phyloP scores from a whole-genome alignment of 2,797 vertebrate genomes.

The Macropodus opercularis region DNA sequence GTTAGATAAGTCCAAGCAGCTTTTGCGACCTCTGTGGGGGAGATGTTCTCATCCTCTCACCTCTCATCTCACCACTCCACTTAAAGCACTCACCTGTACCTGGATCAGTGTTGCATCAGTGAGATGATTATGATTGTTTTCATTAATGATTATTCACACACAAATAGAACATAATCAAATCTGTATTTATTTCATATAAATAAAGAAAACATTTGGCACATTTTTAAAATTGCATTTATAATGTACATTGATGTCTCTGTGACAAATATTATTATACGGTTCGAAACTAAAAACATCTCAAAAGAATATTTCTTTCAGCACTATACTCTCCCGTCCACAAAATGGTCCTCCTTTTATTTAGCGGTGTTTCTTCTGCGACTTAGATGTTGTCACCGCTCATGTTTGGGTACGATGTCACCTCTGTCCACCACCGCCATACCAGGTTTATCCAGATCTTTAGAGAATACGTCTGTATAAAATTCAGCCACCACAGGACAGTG shows the following conservation, averaged over 20 bases:
- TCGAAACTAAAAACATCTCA: constrained; percentile 50
- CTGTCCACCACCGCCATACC: constrained; percentile 83
- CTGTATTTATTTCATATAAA: constrained; percentile 74
- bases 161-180: constrained; percentile 37
- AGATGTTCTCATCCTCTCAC: too few species aligned
- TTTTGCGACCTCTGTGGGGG: too few species aligned
- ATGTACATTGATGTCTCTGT: constrained; percentile 59
- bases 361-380: background rate
- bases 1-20: too few species aligned
- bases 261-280: constrained; percentile 25
- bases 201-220: constrained; percentile 78
- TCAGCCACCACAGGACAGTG: constrained; percentile 92
- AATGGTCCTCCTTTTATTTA: constrained; percentile 8
- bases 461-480: constrained; percentile 83
- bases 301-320: constrained; percentile 64
- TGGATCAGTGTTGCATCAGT: too few species aligned
- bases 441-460: constrained; percentile 82
- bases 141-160: background rate
- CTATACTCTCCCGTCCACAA: constrained; percentile 38
- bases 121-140: too few species aligned
- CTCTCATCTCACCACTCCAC: too few species aligned
- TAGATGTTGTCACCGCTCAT: constrained; percentile 86
- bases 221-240: constrained; percentile 33
- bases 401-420: constrained; percentile 83
- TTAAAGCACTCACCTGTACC: too few species aligned